These are phyloP conservation scores for Trogon melanurus DNA, from an alignment of 2,113 vertebrate species.

Conservation along the genomic window DNA sequence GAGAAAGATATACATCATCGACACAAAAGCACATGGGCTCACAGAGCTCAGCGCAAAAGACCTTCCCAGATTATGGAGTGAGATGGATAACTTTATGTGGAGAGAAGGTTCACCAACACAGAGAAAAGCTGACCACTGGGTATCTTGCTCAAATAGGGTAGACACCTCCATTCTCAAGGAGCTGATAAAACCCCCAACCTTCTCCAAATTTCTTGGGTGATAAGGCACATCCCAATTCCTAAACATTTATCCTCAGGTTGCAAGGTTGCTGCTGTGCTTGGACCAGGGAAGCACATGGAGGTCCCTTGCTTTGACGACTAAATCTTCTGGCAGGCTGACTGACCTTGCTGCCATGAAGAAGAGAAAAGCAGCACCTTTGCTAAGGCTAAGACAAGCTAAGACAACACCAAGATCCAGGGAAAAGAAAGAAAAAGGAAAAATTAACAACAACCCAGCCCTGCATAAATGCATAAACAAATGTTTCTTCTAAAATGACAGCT, in stretches of 20 bases:
- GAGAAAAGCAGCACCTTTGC: rapidly evolving
- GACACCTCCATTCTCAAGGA: not conserved
- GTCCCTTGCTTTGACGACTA: rapidly evolving
- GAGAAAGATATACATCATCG: not conserved
- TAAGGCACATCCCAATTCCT: not conserved
- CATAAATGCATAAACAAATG: not conserved
- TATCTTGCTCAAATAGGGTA: not conserved
- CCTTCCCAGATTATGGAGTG: not conserved
- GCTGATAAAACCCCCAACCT: not conserved
- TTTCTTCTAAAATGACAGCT: not conserved
- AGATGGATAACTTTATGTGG: not conserved
- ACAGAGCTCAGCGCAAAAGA: not conserved
- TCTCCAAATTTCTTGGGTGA: not conserved
- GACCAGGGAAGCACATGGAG: not conserved
- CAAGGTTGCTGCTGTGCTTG: not conserved
- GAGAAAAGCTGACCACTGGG: not conserved
- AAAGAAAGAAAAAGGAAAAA: no score
- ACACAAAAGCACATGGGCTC: not conserved
- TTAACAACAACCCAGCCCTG: rapidly evolving
- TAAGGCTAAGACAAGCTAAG: not conserved
- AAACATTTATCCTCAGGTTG: not conserved
- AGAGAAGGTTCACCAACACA: not conserved
- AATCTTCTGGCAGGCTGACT: not conserved
- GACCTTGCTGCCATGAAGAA: not conserved
- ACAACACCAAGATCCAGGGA: not conserved